A percentile compares a stretch with the other conserved stretches of the same genome.
Evolutionary conservation across 2,113 vertebrate genomes (phyloP).

Genomic region (Trichomycterus rosablanca): DNA sequence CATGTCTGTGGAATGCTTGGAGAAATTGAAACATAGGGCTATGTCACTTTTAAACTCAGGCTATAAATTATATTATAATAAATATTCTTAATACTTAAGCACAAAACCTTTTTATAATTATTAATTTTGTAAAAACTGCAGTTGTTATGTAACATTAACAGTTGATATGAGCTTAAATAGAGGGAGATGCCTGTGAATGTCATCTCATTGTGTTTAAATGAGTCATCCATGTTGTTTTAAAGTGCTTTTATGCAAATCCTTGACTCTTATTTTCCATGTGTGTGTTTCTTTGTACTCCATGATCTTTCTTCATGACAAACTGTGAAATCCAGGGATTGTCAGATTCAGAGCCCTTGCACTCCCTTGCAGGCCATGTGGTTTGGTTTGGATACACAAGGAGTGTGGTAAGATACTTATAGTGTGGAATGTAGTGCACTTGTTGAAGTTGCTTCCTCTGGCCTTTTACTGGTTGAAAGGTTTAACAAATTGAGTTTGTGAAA

Average conservation of each 20-base stretch:
- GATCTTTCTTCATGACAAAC: constrained; percentile 66
- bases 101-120: no score
- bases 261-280: constrained; percentile 52
- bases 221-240: constrained; percentile 29
- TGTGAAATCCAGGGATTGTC: constrained; percentile 64
- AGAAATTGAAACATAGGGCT: constrained; percentile 69
- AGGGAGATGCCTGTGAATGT: constrained; percentile 16
- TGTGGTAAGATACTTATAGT: constrained; percentile 77
- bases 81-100: no score
- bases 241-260: constrained; percentile 28
- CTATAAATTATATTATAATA: no score
- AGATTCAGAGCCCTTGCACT: constrained; percentile 50
- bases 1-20: constrained; percentile 77
- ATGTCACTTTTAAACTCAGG: no score
- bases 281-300: constrained; percentile 51
- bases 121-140: no score
- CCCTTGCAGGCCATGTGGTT: constrained; percentile 78
- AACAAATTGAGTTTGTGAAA: constrained; percentile 30
- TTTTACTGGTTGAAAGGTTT: constrained; percentile 60
- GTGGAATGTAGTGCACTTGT: constrained; percentile 71
- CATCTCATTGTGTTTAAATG: constrained; percentile 28
- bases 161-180: constrained; percentile 1
- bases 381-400: constrained; percentile 80
- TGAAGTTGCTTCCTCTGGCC: constrained; percentile 58
- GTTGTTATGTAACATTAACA: no score